Evolutionary conservation across 2,113 vertebrate species (phyloP), one percentile per base, ranked within the genome.

Genomic region (Cyanocitta stelleri): DNA sequence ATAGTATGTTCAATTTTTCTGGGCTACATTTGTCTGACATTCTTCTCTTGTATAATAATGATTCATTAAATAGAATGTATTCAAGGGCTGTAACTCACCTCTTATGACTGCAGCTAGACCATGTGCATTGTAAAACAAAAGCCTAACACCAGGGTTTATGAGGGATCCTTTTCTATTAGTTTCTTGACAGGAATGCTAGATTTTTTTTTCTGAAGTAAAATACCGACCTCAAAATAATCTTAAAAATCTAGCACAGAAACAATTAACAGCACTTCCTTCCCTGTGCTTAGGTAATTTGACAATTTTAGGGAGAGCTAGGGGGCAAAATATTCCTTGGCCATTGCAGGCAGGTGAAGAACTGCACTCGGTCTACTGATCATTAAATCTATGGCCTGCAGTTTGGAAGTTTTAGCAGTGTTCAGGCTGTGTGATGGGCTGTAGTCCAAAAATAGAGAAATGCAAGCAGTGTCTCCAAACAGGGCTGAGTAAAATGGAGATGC

Each of bases 71-170:
- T 61, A 46, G 92, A 75, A 96, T 96, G 82, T 95, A 95, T 96
- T 96, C 93, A 84, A 93, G 81, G 87, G 67, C 85, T 93, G 56
- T 84, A 94, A 85, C 64, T 93, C 93, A 96, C 90, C 85, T 95
- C 79, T 67, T 74, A 96, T 78, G 87, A 93, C 93, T 87, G 85
- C 81, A 93, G 61, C 55, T 64, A 94, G 92, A 61, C 52, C 52
- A 92, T 93, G 86, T 95, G 95, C 87, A 96, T 86, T 94, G 78
- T 81, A 94, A 96, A 96, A 90, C 90, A 95, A 86, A 91, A 49
- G 72, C 20, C 0, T 67, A 66, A 80, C n/a, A 62, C 27, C 46
- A 71, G 51, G 71, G 80, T 76, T 96, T 91, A 95, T 56, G 79
- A 96, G 74, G 27, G 72, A 87, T 90, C 48, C 7, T 92, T 94